phyloP scores from a whole-genome alignment of 2,113 vertebrate species.

The Circaetus gallicus region DNA sequence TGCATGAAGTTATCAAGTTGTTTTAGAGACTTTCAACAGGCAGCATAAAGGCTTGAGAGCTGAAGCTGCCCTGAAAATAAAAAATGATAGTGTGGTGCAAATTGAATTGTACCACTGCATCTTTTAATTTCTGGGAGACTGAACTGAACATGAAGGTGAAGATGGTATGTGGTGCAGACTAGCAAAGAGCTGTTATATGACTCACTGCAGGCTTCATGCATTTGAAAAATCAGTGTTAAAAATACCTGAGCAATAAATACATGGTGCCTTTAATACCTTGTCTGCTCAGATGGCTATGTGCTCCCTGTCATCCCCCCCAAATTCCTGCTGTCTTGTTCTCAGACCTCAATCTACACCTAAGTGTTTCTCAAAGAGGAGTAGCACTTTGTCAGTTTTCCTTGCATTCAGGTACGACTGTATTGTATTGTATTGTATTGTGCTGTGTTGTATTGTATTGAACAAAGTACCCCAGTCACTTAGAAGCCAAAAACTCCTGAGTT shows the following conservation, averaged over 20 bases:
- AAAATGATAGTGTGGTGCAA: background rate
- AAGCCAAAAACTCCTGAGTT: background rate
- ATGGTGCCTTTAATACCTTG: background rate
- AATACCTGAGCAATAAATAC: background rate
- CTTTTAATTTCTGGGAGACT: background rate
- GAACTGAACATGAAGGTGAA: background rate
- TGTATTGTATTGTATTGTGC: no score
- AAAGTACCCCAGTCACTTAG: background rate
- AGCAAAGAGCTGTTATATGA: background rate
- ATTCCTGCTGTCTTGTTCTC: background rate
- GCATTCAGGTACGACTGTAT: background rate
- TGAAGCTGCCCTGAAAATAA: background rate
- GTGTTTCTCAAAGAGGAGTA: background rate
- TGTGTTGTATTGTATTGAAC: background rate
- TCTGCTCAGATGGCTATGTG: background rate
- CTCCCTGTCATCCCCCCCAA: background rate
- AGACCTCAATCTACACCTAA: background rate
- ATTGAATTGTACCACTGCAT: background rate
- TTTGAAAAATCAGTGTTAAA: background rate
- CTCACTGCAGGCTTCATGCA: background rate
- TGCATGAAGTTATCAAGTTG: fast-evolving
- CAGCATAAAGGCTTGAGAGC: background rate
- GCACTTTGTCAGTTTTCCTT: background rate
- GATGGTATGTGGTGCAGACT: background rate
- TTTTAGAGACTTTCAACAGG: background rate